Conservation (phyloP, 92 coral and sea anemone species). For the Virgularia gustaviana region DNA sequence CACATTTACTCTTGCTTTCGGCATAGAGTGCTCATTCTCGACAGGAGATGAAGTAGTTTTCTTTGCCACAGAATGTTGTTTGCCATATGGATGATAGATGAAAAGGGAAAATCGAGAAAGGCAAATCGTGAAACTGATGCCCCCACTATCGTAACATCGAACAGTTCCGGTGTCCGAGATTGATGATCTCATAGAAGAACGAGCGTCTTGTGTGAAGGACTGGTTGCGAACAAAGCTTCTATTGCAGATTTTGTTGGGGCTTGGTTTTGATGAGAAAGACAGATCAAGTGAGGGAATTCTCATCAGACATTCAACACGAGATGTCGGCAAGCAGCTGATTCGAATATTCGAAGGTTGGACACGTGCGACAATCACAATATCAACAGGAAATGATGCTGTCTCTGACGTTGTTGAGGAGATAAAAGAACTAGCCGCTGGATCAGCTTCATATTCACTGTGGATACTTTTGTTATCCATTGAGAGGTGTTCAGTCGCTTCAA, state of each 20-base stretch:
- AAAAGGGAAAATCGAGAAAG: constrained; percentile 93
- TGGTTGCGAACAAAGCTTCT: constrained; percentile 38
- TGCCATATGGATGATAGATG: constrained; percentile 95
- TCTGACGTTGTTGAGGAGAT: constrained; percentile 97
- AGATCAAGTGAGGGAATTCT: constrained; percentile 91
- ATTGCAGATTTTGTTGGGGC: constrained; percentile 67
- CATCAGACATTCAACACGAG: constrained; percentile 96
- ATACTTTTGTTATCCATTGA: constrained; percentile 57
- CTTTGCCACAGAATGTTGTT: constrained; percentile 71
- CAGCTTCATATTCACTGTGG: constrained; percentile 71
- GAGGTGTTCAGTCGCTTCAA: constrained; percentile 61
- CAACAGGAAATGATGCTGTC: constrained; percentile 87
- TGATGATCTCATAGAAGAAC: constrained; percentile 41
- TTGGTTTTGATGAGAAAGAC: constrained; percentile 90
- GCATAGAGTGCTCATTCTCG: constrained; percentile 51
- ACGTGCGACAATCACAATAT: constrained; percentile 87
- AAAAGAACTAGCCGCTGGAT: constrained; percentile 68
- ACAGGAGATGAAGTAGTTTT: constrained; percentile 69
- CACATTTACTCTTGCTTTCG: constrained; percentile 61
- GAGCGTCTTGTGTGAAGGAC: constrained; percentile 24
- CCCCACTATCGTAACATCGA: constrained; percentile 75
- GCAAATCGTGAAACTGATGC: constrained; percentile 91
- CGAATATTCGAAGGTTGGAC: constrained; percentile 95
- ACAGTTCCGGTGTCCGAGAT: constrained; percentile 38
- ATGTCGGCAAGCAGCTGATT: constrained; percentile 87